Base-by-base conservation (phyloP, 2,113 vertebrate species). In the Pteropus alecto region DNA sequence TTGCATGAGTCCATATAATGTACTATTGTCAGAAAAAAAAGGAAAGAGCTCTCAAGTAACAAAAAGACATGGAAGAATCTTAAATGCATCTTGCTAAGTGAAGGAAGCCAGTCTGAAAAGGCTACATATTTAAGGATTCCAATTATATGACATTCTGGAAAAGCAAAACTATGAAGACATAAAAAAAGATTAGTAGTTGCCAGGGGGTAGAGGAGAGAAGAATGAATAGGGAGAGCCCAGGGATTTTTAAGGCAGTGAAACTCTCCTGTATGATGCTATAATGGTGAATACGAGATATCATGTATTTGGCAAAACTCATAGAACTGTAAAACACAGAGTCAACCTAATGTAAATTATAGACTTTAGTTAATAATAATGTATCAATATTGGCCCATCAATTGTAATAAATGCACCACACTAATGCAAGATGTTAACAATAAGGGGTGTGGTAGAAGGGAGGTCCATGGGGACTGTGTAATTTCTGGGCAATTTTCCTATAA, bases 191-290 rank as follows among this genome's bases (percentile, higher is more conserved):
- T 24, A 1, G 26, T 6, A 38, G 14, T 58, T 56, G 19, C 18
- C 12, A n/a, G 67, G 28, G n/a, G 13, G 10, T 15, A 60, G 13
- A 11, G 16, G 58, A 10, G 21, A 16, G 33, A 33, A 14, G 48
- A 8, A 35, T 30, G n/a, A 28, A 16, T 4, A 63, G 16, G 16
- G 7, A 61, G 28, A 74, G 15, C 51, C 21, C 35, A n/a, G 60
- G 41, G 28, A 28, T 7, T n/a, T 60, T 76, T n/a, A 67, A 60
- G 63, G 48, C 4, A 1, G 35, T 0, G 33, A 76, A 24, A 56
- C 8, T 7, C 3, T 0, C 48, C n/a, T 9, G n/a, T 51, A 12
- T 33, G 68, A 35, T 2, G 11, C 58, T 8, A 0, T 2, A 12
- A 41, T 18, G 58, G 19, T 46, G 22, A 8, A 30, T 28, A 26